These are phyloP conservation scores for Spheniscus humboldti DNA, from an alignment of 2,797 vertebrate species.

Conservation along the genomic window DNA sequence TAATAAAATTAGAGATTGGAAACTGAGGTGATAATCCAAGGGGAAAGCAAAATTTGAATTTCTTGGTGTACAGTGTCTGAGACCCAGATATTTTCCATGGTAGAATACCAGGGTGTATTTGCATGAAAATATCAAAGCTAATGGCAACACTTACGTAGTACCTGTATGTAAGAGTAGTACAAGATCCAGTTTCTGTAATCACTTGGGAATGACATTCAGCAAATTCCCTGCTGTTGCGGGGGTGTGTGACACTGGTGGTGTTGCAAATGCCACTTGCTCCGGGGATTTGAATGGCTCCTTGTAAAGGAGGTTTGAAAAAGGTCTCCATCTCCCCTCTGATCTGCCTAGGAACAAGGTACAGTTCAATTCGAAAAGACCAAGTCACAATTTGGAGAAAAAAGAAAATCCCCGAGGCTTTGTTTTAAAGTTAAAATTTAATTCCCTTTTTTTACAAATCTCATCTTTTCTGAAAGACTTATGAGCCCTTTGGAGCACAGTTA, in stretches of 20 bases:
- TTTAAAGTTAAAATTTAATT: not conserved
- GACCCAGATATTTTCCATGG: not conserved
- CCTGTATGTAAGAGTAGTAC: fast-evolving
- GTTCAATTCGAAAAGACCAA: not conserved
- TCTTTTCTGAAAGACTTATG: not conserved
- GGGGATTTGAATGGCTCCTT: not conserved
- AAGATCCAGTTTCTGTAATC: not conserved
- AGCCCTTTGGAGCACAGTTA: not conserved
- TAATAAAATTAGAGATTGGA: not conserved
- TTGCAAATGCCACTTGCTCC: not conserved
- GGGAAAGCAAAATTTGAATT: not conserved
- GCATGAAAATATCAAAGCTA: not conserved
- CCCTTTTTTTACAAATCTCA: not conserved
- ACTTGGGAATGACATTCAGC: not conserved
- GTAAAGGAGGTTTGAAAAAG: not conserved
- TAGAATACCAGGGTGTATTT: not conserved
- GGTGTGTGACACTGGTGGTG: not conserved
- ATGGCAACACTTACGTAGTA: fast-evolving
- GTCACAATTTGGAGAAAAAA: not conserved
- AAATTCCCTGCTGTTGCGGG: not conserved
- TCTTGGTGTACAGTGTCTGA: not conserved
- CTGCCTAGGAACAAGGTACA: not conserved
- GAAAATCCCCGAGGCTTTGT: not conserved
- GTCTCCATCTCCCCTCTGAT: not conserved
- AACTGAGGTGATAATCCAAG: not conserved